These are phyloP conservation scores for Dinomys branickii DNA, from an alignment of 2,113 vertebrate species.

Conservation along the genomic window DNA sequence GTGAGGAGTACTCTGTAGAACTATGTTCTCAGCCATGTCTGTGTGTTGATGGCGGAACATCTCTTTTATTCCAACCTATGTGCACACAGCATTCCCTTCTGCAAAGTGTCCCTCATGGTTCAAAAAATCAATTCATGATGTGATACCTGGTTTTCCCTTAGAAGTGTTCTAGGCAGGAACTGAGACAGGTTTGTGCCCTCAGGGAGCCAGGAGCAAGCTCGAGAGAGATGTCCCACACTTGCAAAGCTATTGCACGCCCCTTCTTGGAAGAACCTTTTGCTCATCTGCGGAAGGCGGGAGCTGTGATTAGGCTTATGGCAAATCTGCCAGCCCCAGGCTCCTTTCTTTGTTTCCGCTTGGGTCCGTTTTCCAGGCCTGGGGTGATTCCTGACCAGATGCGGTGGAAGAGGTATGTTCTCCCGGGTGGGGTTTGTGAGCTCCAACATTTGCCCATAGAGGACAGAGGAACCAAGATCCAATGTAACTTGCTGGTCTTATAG, in stretches of 20 bases:
- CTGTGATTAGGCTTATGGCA: neutral
- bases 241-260: accelerated
- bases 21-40: accelerated
- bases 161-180: neutral
- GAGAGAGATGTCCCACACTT: no score
- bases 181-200: neutral
- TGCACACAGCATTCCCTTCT: neutral
- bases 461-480: neutral
- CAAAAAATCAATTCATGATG: neutral
- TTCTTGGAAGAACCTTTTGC: neutral
- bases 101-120: neutral
- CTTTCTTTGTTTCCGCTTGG: neutral
- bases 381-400: neutral
- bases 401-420: neutral
- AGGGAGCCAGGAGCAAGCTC: neutral
- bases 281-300: neutral
- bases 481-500: neutral
- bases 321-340: neutral
- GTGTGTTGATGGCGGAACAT: no score
- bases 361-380: neutral
- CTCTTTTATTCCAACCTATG: neutral
- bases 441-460: neutral
- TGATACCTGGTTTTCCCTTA: neutral
- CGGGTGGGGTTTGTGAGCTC: neutral
- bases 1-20: neutral